Evolutionary conservation across 2,797 vertebrate genomes (phyloP).

Genomic region (Pygocentrus nattereri): DNA sequence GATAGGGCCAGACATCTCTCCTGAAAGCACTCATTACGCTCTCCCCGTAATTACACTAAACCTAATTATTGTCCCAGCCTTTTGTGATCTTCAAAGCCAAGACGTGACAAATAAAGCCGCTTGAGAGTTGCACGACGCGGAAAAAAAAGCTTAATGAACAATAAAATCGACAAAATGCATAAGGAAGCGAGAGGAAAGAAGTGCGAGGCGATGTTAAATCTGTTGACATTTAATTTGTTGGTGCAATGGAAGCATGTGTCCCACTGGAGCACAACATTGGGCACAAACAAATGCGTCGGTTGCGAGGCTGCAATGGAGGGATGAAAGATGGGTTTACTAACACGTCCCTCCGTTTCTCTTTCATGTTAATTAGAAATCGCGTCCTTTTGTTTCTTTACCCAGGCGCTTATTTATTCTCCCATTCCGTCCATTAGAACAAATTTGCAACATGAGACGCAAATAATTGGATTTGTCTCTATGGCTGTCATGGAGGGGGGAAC

Average conservation of each 20-base stretch:
- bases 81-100: slow-evolving; percentile 84
- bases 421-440: slow-evolving; percentile 84
- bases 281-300: slow-evolving; percentile 71
- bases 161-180: slow-evolving; percentile 80
- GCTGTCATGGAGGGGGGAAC: slow-evolving; percentile 77
- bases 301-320: slow-evolving; percentile 54
- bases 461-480: slow-evolving; percentile 85
- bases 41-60: slow-evolving; percentile 82
- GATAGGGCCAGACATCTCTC: slow-evolving; percentile 62
- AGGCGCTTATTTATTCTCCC: slow-evolving; percentile 82
- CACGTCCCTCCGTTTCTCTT: slow-evolving; percentile 79
- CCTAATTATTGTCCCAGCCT: slow-evolving; percentile 83
- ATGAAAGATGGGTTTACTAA: slow-evolving; percentile 84
- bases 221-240: slow-evolving; percentile 84
- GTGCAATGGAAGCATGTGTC: slow-evolving; percentile 62
- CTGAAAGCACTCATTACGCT: slow-evolving; percentile 80
- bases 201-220: slow-evolving; percentile 73
- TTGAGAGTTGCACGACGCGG: slow-evolving; percentile 68
- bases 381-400: slow-evolving; percentile 83
- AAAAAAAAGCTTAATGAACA: slow-evolving; percentile 79
- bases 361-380: slow-evolving; percentile 88
- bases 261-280: slow-evolving; percentile 75
- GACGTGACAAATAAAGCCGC: slow-evolving; percentile 78
- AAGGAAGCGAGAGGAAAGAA: slow-evolving; percentile 61
- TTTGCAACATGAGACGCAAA: slow-evolving; percentile 85